phyloP scores from a whole-genome alignment of 1,140 invertebrate species.

The Tetragnatha versicolor region DNA sequence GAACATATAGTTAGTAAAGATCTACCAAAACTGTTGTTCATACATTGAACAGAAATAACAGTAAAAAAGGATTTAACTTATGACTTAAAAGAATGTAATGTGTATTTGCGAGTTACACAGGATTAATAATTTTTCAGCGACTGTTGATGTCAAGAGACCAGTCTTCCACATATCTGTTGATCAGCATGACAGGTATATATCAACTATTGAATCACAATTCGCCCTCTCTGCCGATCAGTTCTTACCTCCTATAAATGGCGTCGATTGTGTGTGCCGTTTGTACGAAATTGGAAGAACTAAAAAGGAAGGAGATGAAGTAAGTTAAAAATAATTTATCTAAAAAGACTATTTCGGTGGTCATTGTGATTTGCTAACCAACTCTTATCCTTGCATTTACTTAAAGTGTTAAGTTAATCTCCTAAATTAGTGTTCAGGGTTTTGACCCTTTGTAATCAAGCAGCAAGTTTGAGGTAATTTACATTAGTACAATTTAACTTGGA shows the following conservation, averaged over 20 bases:
- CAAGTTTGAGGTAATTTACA: neutral
- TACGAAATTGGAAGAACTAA: slow-evolving; percentile 67
- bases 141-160: slow-evolving; percentile 81
- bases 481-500: neutral
- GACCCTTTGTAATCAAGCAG: neutral
- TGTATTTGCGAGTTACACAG: no score
- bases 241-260: neutral
- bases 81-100: no score
- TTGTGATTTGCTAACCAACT: slow-evolving; percentile 5
- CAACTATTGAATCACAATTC: slow-evolving; percentile 69
- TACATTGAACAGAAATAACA: no score
- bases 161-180: slow-evolving; percentile 67
- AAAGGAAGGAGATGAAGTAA: slow-evolving; percentile 62
- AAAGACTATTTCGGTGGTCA: slow-evolving; percentile 19
- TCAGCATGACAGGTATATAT: slow-evolving; percentile 72
- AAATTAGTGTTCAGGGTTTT: neutral
- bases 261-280: slow-evolving; percentile 65
- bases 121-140: slow-evolving; percentile 70
- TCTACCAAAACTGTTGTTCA: no score
- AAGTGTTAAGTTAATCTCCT: neutral
- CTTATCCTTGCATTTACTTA: neutral
- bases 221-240: slow-evolving; percentile 17
- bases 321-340: slow-evolving; percentile 9
- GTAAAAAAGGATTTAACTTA: no score
- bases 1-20: no score